These are phyloP conservation scores for Uropsilus gracilis DNA, from an alignment of 2,113 vertebrate species.

Conservation along the genomic window DNA sequence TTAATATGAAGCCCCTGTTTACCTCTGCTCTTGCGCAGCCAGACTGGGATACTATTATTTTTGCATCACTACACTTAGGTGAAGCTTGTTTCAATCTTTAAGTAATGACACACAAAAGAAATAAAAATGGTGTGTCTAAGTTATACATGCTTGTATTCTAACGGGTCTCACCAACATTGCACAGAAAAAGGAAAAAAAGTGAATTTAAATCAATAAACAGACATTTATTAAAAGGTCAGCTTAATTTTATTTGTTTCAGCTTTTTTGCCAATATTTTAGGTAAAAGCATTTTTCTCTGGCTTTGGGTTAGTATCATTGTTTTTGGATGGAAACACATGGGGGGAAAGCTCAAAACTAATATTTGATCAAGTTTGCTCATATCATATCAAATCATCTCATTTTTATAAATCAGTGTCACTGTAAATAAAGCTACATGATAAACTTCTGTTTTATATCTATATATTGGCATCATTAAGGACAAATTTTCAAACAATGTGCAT, in stretches of 20 bases:
- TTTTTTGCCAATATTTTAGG: conserved; percentile 80
- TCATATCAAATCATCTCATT: conserved; percentile 68
- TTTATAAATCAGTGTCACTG: conserved; percentile 59
- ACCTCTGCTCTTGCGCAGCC: conserved; percentile 90
- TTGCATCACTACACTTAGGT: conserved; percentile 98
- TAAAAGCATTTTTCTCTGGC: conserved; percentile 69
- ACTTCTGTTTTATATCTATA: conserved; percentile 69
- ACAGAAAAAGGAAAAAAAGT: conserved; percentile 85
- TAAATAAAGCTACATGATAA: conserved; percentile 79
- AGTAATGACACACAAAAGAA: conserved; percentile 93
- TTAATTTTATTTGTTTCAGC: conserved; percentile 84
- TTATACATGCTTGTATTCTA: conserved; percentile 90
- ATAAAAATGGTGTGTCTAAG: conserved; percentile 86
- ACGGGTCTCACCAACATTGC: conserved; percentile 82
- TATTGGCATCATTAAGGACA: conserved; percentile 59
- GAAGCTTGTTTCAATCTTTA: conserved; percentile 94
- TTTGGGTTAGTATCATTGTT: conserved; percentile 61
- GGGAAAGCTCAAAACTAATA: conserved; percentile 19
- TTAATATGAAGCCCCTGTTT: conserved; percentile 92
- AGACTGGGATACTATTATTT: conserved; percentile 94
- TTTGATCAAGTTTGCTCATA: conserved; percentile 58
- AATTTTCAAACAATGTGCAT: conserved; percentile 39
- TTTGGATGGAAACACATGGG: background rate
- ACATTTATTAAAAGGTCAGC: conserved; percentile 88
- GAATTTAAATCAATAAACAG: conserved; percentile 88